phyloP scores from a whole-genome alignment of 2,888 invertebrate genomes.

The Drosophila greeni region DNA sequence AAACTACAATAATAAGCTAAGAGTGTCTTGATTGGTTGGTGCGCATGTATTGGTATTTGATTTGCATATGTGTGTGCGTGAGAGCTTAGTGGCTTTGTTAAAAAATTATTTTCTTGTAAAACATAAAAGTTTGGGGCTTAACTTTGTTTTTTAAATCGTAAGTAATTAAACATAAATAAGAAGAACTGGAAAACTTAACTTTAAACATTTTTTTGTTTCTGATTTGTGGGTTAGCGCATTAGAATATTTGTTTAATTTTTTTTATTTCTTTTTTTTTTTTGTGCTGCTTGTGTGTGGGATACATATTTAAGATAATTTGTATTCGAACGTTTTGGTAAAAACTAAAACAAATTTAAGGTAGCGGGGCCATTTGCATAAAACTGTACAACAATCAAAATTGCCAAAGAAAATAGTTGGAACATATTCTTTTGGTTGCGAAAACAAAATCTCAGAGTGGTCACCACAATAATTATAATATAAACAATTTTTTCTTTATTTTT shows the following conservation, averaged over 20 bases:
- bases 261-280: no score
- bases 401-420: conserved; percentile 49
- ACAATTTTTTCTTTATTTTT: conserved; percentile 18
- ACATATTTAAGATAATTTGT: conserved; percentile 15
- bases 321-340: conserved; percentile 47
- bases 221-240: conserved; percentile 38
- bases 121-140: conserved; percentile 53
- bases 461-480: conserved; percentile 45
- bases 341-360: conserved; percentile 77
- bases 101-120: conserved; percentile 66
- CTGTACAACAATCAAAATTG: conserved; percentile 68
- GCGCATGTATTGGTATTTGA: conserved; percentile 36
- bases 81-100: conserved; percentile 65
- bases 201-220: conserved; percentile 42
- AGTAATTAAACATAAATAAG: conserved; percentile 54
- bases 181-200: conserved; percentile 59
- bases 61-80: conserved; percentile 34
- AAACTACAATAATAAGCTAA: conserved; percentile 68
- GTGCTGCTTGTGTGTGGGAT: conserved; percentile 6
- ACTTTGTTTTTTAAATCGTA: conserved; percentile 19
- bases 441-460: conserved; percentile 49
- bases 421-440: conserved; percentile 72
- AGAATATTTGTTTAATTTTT: conserved; percentile 5
- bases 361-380: conserved; percentile 74
- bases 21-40: conserved; percentile 33